phyloP scores from a whole-genome alignment of 53 echinoderm and acorn worm species.

The Actinopyga echinites region DNA sequence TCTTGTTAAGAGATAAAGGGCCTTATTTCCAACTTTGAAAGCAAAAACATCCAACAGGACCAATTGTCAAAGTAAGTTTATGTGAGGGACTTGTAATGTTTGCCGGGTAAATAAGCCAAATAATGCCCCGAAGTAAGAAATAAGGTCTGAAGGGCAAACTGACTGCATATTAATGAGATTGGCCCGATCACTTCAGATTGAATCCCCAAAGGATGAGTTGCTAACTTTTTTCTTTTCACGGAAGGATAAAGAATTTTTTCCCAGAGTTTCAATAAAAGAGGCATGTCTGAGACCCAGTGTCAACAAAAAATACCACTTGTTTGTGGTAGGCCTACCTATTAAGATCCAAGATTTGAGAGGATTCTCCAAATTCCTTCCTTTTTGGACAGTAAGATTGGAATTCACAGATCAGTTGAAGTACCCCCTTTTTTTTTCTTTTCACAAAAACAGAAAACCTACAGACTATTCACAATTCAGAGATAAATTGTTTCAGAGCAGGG shows the following conservation, averaged over 20 bases:
- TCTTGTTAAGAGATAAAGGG: slow-evolving; percentile 12
- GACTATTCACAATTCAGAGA: no score
- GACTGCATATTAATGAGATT: slow-evolving; percentile 26
- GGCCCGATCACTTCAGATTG: slow-evolving; percentile 22
- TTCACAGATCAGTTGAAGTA: no score
- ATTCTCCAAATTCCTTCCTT: slow-evolving; percentile 10
- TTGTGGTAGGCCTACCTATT: background rate
- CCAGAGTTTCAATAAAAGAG: slow-evolving; percentile 5
- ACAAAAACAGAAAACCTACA: no score
- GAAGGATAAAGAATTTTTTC: slow-evolving; percentile 3
- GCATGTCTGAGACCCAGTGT: background rate
- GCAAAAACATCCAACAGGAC: background rate
- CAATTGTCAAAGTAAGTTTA: background rate
- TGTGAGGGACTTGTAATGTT: background rate
- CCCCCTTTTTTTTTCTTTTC: no score
- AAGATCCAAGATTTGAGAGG: background rate
- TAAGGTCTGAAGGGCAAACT: slow-evolving; percentile 12
- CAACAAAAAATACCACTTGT: background rate
- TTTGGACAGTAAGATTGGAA: no score
- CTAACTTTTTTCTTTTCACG: no score
- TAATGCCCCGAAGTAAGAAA: background rate
- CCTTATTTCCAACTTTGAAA: background rate
- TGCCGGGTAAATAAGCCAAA: background rate
- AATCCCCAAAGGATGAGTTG: no score
- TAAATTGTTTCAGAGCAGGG: no score